phyloP scores from a whole-genome alignment of 2,113 vertebrate species.

The Plotosus lineatus region DNA sequence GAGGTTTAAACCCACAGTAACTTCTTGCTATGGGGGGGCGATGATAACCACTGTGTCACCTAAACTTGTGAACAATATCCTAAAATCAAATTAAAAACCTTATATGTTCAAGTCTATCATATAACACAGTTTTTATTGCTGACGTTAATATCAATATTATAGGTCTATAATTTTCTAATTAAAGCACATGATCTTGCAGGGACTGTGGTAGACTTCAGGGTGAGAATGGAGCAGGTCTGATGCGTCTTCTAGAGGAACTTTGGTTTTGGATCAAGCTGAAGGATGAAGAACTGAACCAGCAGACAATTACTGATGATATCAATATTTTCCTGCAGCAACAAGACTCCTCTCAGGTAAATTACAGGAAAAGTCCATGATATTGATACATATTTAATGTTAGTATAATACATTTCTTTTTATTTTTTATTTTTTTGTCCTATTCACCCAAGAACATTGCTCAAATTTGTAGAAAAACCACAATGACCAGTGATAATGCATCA shows the following conservation, averaged over 20 bases:
- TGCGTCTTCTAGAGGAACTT: conserved; percentile 78
- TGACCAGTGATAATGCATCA: neutral
- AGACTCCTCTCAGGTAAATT: conserved; percentile 77
- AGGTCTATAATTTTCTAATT: neutral
- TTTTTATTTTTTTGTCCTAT: too few species aligned
- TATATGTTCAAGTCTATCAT: neutral
- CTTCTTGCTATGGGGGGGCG: too few species aligned
- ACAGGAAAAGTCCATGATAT: neutral
- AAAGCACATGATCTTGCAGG: conserved; percentile 58
- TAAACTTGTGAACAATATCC: too few species aligned
- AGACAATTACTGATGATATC: conserved; percentile 77
- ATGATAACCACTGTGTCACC: too few species aligned
- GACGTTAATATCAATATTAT: neutral
- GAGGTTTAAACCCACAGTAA: too few species aligned
- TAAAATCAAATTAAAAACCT: neutral
- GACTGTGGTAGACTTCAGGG: conserved; percentile 76
- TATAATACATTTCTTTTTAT: too few species aligned
- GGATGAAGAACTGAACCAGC: conserved; percentile 77
- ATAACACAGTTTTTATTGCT: neutral
- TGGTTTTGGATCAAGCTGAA: conserved; percentile 79
- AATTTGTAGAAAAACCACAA: neutral
- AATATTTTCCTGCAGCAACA: conserved; percentile 77
- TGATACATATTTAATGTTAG: neutral
- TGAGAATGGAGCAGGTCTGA: conserved; percentile 78
- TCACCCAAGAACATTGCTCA: neutral